phyloP scores from a whole-genome alignment of 2,113 vertebrate species.

The Trichechus manatus region DNA sequence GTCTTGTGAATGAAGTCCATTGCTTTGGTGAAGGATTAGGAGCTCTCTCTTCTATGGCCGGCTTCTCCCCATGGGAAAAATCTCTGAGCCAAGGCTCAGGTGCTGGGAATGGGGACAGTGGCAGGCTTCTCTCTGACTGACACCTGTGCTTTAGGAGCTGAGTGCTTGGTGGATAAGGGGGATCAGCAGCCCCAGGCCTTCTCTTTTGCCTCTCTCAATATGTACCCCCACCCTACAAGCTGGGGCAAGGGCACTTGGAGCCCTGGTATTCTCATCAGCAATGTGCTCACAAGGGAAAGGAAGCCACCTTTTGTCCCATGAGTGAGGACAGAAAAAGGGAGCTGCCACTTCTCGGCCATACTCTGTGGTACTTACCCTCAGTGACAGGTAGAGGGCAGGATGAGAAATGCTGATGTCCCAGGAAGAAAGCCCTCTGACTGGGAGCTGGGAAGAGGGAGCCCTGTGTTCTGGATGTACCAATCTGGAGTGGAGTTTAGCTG shows the following conservation, averaged over 20 bases:
- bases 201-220: too few species aligned
- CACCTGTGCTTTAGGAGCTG: neutral
- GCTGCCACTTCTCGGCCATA: rapidly evolving
- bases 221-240: too few species aligned
- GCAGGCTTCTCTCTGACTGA: too few species aligned
- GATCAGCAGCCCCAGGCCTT: too few species aligned
- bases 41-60: neutral
- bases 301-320: neutral
- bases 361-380: neutral
- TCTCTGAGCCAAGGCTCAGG: neutral
- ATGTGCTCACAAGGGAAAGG: too few species aligned
- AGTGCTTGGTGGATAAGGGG: too few species aligned
- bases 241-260: too few species aligned
- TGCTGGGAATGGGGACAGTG: neutral
- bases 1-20: neutral
- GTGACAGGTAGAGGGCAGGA: neutral
- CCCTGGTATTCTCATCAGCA: too few species aligned
- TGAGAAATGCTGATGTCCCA: neutral
- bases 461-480: neutral
- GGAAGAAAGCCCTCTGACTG: neutral
- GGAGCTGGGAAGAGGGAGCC: neutral
- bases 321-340: neutral
- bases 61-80: neutral
- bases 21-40: neutral
- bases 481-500: neutral